Conservation (phyloP, 2,888 invertebrate species). For the Synergus japonicus region DNA sequence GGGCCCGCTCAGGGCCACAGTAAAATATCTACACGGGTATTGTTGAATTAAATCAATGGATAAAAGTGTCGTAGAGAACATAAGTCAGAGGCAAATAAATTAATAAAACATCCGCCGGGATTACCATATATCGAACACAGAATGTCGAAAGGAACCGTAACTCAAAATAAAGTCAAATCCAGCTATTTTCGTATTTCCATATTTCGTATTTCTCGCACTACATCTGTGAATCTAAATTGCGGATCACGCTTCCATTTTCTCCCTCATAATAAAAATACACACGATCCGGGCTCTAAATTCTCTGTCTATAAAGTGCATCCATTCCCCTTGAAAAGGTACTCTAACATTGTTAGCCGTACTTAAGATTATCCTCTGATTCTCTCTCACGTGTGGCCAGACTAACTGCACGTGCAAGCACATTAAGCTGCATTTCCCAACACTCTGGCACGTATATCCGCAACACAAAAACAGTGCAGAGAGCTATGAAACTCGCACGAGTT, state of each 20-base stretch:
- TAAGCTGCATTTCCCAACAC: neutral
- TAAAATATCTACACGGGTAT: too few species aligned
- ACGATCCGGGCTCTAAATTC: conserved; percentile 28
- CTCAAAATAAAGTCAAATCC: conserved; percentile 15
- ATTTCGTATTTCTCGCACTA: neutral
- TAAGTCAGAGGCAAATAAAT: neutral
- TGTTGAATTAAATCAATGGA: neutral
- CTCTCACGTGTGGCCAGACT: conserved; percentile 28
- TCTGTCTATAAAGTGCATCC: conserved; percentile 20
- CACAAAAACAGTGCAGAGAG: conserved; percentile 18
- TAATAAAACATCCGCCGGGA: neutral
- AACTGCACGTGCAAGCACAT: conserved; percentile 27
- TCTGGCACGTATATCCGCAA: conserved; percentile 11
- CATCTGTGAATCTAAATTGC: conserved; percentile 20
- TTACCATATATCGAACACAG: conserved; percentile 9
- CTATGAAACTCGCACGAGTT: conserved; percentile 23
- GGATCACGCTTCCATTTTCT: conserved; percentile 26
- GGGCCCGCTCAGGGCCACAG: too few species aligned
- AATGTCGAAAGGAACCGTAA: conserved; percentile 4
- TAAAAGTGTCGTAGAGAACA: too few species aligned
- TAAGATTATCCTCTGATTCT: conserved; percentile 35
- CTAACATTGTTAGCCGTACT: conserved; percentile 24
- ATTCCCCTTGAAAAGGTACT: neutral
- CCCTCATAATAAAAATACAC: neutral
- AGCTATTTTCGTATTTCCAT: conserved; percentile 14